These are phyloP conservation scores for Danio tinwini DNA, from an alignment of 2,797 vertebrate species.

Conservation along the genomic window DNA sequence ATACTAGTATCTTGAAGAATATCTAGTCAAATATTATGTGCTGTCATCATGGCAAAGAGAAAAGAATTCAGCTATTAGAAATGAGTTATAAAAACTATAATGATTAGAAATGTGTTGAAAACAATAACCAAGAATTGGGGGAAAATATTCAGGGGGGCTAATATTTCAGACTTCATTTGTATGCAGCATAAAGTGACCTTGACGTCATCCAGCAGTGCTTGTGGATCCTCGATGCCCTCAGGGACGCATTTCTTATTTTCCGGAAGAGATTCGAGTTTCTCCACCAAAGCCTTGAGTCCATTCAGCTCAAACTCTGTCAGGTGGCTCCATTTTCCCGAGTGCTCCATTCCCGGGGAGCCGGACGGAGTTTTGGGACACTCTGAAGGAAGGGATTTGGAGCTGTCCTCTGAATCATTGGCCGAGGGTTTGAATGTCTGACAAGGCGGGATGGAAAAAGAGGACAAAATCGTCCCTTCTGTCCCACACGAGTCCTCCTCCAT, in stretches of 20 bases:
- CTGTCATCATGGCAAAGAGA: too few relatives aligned
- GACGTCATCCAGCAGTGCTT: constrained; percentile 91
- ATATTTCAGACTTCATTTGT: too few relatives aligned
- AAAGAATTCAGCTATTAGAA: too few relatives aligned
- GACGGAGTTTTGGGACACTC: constrained; percentile 88
- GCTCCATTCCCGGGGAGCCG: constrained; percentile 84
- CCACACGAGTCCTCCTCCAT: constrained; percentile 89
- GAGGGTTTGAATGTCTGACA: constrained; percentile 82
- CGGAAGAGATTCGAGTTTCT: constrained; percentile 94
- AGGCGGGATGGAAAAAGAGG: constrained; percentile 64
- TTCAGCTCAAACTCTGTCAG: constrained; percentile 94
- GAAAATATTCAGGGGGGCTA: too few relatives aligned
- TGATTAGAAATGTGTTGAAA: too few relatives aligned
- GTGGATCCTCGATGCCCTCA: constrained; percentile 88
- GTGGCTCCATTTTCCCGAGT: constrained; percentile 85
- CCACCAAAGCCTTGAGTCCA: constrained; percentile 90
- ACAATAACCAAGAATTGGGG: too few relatives aligned
- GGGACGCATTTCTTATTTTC: constrained; percentile 95
- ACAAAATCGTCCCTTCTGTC: constrained; percentile 70
- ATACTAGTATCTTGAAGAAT: too few relatives aligned
- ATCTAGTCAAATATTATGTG: too few relatives aligned
- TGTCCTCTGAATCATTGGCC: constrained; percentile 88
- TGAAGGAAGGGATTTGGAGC: constrained; percentile 76
- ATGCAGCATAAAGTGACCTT: constrained; percentile 80
- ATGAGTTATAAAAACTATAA: too few relatives aligned